A percentile compares a stretch with the other conserved stretches of the same genome.
phyloP scores from a whole-genome alignment of 2,797 vertebrate genomes.

The Yasuhikotakia modesta region DNA sequence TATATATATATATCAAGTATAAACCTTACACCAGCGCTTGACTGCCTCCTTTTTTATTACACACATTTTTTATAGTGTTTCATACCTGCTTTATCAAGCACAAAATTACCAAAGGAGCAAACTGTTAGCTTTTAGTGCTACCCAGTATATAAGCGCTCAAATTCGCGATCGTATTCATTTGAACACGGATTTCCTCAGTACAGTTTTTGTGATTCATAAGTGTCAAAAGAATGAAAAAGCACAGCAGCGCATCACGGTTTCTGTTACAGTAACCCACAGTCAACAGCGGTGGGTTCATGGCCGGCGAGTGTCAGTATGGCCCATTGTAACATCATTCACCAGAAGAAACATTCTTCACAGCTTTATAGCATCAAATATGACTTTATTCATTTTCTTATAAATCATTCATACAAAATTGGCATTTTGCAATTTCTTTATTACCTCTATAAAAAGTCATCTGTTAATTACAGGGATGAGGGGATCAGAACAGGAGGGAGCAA shows the following conservation, averaged over 20 bases:
- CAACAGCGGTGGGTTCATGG: not conserved
- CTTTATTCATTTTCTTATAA: conserved; percentile 79
- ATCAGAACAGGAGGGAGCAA: conserved; percentile 72
- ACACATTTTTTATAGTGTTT: not conserved
- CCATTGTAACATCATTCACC: not conserved
- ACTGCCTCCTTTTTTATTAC: not conserved
- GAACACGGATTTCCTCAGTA: not conserved
- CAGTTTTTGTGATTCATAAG: not conserved
- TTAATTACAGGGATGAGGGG: conserved; percentile 78
- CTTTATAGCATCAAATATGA: conserved; percentile 73
- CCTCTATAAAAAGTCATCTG: conserved; percentile 81
- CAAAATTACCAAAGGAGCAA: not conserved
- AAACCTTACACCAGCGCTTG: not conserved
- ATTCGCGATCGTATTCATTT: not conserved
- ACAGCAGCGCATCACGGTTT: not conserved
- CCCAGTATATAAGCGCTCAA: not conserved
- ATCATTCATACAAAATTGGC: conserved; percentile 84
- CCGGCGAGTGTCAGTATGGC: not conserved
- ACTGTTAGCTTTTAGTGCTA: too few species aligned
- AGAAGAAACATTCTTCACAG: not conserved
- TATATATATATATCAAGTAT: conserved; percentile 5
- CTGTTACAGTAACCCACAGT: not conserved
- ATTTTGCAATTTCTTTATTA: conserved; percentile 80
- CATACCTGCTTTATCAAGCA: not conserved
- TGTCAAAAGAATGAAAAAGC: not conserved